Evolutionary conservation across 2,797 vertebrate genomes (phyloP).

Genomic region (Syndactyla subalaris): DNA sequence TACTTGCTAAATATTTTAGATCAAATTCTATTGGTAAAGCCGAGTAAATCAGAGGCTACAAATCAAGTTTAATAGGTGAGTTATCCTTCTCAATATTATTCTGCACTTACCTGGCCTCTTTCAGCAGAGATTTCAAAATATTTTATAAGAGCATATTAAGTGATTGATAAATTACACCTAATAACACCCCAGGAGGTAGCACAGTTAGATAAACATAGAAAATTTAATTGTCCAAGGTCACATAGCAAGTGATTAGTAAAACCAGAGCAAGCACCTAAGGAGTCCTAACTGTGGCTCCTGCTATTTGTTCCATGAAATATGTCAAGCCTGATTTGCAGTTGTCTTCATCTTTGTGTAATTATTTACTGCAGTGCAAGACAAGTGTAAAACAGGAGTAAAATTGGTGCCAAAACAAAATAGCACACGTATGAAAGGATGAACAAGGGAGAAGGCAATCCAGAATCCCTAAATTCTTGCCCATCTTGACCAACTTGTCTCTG

Average conservation of each 20-base stretch:
- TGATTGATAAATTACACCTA: slow-evolving; percentile 38
- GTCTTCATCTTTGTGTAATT: slow-evolving; percentile 41
- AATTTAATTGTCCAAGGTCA: slow-evolving; percentile 43
- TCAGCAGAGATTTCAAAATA: slow-evolving; percentile 9
- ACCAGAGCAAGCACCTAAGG: slow-evolving; percentile 4
- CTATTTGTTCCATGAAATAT: slow-evolving; percentile 12
- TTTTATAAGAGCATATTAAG: not conserved
- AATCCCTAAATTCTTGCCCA: slow-evolving; percentile 21
- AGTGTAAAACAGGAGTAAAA: slow-evolving; percentile 23
- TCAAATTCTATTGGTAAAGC: not conserved
- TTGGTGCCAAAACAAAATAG: not conserved
- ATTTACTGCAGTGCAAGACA: slow-evolving; percentile 3
- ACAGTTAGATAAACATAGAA: slow-evolving; percentile 8
- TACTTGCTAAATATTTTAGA: not conserved
- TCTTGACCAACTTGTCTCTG: not conserved
- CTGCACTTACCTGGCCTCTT: not conserved
- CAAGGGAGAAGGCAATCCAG: not conserved
- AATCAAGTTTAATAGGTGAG: not conserved
- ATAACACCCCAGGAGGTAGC: not conserved
- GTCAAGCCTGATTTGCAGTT: slow-evolving; percentile 34
- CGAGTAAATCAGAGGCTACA: not conserved
- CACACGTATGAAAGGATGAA: not conserved
- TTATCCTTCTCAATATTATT: not conserved
- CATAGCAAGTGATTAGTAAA: slow-evolving; percentile 24
- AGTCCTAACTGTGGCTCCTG: not conserved